Evolutionary conservation across 2,888 invertebrate genomes (phyloP).

Genomic region (Lobophora halterata): DNA sequence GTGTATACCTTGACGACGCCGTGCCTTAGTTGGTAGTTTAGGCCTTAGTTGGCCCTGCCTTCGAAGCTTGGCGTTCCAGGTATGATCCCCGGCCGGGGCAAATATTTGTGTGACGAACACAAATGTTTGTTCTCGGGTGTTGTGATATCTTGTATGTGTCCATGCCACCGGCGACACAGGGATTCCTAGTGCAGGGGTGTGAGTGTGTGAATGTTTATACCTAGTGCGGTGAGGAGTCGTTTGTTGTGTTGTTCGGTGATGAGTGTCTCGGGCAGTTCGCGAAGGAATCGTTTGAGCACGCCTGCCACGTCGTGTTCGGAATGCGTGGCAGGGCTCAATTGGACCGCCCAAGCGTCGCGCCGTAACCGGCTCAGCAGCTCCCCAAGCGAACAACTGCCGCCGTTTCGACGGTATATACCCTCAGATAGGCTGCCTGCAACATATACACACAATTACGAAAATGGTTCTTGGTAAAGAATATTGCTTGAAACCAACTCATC

Average conservation of each 20-base stretch:
- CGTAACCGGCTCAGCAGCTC: constrained; percentile 88
- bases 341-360: constrained; percentile 91
- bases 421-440: constrained; percentile 88
- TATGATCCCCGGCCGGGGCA: too few species aligned
- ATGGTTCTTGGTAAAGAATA: too few species aligned
- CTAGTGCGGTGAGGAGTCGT: constrained; percentile 84
- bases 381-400: constrained; percentile 87
- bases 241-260: constrained; percentile 86
- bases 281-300: constrained; percentile 92
- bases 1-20: too few species aligned
- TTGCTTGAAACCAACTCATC: too few species aligned
- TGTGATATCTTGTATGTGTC: too few species aligned
- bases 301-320: constrained; percentile 94
- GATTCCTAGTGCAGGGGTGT: too few species aligned
- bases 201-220: constrained; percentile 68
- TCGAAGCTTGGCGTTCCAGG: too few species aligned
- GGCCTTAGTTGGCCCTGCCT: too few species aligned
- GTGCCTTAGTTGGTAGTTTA: too few species aligned
- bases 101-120: too few species aligned
- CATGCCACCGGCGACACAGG: too few species aligned
- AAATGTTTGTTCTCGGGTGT: too few species aligned
- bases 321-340: constrained; percentile 87
- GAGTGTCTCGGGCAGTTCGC: constrained; percentile 92
- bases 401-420: constrained; percentile 93
- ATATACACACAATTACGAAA: background rate